These are phyloP conservation scores for Choreutis nemorana DNA, from an alignment of 2,888 invertebrate species.

Conservation along the genomic window DNA sequence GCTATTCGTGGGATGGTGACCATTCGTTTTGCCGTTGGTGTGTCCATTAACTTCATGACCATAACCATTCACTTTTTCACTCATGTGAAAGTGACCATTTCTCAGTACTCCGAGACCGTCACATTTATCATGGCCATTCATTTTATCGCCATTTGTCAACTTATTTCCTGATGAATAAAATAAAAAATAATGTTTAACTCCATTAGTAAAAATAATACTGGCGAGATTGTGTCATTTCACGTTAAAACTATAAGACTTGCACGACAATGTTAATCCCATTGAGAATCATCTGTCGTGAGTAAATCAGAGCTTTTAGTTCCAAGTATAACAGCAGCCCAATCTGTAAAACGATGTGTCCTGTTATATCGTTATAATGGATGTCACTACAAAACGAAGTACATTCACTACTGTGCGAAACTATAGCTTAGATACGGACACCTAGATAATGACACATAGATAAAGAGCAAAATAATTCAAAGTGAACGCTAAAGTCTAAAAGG, in stretches of 20 bases:
- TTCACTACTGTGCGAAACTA: no score
- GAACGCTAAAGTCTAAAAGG: no score
- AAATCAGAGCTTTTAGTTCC: slow-evolving; percentile 35
- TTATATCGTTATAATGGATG: slow-evolving; percentile 12
- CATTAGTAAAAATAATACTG: slow-evolving; percentile 25
- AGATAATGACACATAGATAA: no score
- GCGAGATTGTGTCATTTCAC: slow-evolving; percentile 46
- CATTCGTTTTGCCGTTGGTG: slow-evolving; percentile 19
- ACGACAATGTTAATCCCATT: slow-evolving; percentile 29
- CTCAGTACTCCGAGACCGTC: slow-evolving; percentile 16
- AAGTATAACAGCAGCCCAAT: slow-evolving; percentile 37
- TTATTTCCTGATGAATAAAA: slow-evolving; percentile 52
- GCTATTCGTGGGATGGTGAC: slow-evolving; percentile 16
- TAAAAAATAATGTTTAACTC: slow-evolving; percentile 29
- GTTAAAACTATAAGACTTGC: slow-evolving; percentile 18
- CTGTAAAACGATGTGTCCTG: slow-evolving; percentile 39
- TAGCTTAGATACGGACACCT: no score
- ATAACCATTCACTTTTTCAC: slow-evolving; percentile 22
- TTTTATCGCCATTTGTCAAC: slow-evolving; percentile 10
- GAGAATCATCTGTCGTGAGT: slow-evolving; percentile 32
- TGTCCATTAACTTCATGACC: slow-evolving; percentile 22
- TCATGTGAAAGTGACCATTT: slow-evolving; percentile 16
- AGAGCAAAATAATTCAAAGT: no score
- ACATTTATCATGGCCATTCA: slow-evolving; percentile 17
- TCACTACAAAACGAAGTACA: no score